phyloP scores from a whole-genome alignment of 1,140 invertebrate species.

The Anagrus nilaparvatae region DNA sequence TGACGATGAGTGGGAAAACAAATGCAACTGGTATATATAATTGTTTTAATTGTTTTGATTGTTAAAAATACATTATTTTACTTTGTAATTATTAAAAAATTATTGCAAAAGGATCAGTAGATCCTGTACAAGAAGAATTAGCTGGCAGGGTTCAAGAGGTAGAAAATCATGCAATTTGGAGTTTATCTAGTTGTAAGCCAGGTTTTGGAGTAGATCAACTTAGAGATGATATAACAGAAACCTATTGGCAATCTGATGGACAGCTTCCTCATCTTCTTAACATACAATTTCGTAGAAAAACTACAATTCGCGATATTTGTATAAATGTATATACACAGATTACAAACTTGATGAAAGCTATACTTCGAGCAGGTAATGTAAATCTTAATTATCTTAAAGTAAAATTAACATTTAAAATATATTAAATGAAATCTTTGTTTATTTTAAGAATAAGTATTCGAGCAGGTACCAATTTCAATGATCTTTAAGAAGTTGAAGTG shows the following conservation, averaged over 20 bases:
- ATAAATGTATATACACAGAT: slow-evolving; percentile 96
- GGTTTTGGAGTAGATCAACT: slow-evolving; percentile 97
- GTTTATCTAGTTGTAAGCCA: slow-evolving; percentile 94
- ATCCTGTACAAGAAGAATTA: slow-evolving; percentile 62
- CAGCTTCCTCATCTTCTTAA: slow-evolving; percentile 96
- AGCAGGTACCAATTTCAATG: slow-evolving; percentile 94
- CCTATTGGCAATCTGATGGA: slow-evolving; percentile 99
- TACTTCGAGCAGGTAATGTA: slow-evolving; percentile 80
- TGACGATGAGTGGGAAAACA: too few relatives aligned
- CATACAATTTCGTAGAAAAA: slow-evolving; percentile 94
- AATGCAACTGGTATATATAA: too few relatives aligned
- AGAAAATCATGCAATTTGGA: slow-evolving; percentile 94
- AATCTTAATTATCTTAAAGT: too few relatives aligned
- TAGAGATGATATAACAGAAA: slow-evolving; percentile 88
- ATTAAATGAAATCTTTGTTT: slow-evolving; percentile 1
- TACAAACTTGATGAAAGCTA: slow-evolving; percentile 99
- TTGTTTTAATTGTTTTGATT: too few relatives aligned
- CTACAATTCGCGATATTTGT: slow-evolving; percentile 88
- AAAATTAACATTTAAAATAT: too few relatives aligned
- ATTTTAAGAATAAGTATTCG: slow-evolving; percentile 76
- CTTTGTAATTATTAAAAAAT: too few relatives aligned
- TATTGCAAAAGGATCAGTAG: slow-evolving; percentile 45
- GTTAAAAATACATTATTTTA: too few relatives aligned
- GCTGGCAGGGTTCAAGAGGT: slow-evolving; percentile 82
- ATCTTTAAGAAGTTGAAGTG: slow-evolving; percentile 94